Evolutionary conservation across 1,140 invertebrate genomes (phyloP), one percentile per base, ranked within the genome.

Genomic region (Drosophila bipectinata): DNA sequence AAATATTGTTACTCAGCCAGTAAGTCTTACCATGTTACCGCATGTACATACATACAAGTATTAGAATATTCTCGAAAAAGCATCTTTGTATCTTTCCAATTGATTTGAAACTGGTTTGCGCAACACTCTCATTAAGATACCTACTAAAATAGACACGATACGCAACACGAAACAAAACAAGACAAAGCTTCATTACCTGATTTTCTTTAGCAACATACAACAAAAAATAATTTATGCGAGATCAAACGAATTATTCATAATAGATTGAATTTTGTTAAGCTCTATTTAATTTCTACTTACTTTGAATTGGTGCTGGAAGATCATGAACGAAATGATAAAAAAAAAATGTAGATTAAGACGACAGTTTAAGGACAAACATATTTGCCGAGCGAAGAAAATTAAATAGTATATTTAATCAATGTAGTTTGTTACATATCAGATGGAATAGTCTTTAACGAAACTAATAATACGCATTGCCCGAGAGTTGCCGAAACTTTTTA

Each of bases 171-270:
- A 74, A 75, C 71, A 18, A 72, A 87, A 68, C 77, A 49, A 85
- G 77, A 85, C 67, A 78, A 85, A 63, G 83, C 83, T 88, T 88
- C 59, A 88, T 88, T 88, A 88, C 83, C 83, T 88, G 83, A 88
- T 88, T 88, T 75, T 87, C 82, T 75, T 85, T 74, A 87, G 73
- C 62, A 72, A 82, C 79, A 74, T 64, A 57, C 52, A 76, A 67
- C 10, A 58, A 32, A 82, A 44, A 61, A 83, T 83, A 61, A 62
- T 77, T 82, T 79, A 83, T 48, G 57, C 49, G 60, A 81, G 37
- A 69, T 24, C 37, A 44, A 21, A 37, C 41, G 24, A 39, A 56
- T 48, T 68, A 69, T 48, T 68, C 48, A 72, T 53, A 76, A 72
- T 82, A 83, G 83, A 55, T 67, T 30, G 51, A 88, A 88, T 72